Conservation (phyloP, 2,888 invertebrate genomes). For the Orthosia incerta region DNA sequence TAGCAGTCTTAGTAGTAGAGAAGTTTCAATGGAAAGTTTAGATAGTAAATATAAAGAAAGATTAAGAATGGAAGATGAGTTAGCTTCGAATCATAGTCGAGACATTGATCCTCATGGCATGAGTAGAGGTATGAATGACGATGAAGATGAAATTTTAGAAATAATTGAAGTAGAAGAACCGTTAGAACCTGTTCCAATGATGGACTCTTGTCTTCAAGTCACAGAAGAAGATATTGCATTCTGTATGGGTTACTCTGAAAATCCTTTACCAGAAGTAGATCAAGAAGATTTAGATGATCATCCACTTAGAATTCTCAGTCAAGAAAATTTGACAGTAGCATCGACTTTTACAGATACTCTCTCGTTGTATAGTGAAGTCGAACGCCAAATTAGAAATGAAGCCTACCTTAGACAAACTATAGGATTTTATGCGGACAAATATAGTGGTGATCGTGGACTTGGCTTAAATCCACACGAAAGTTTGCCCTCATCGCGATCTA, state of each 20-base stretch:
- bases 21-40: slow-evolving; percentile 96
- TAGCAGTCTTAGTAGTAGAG: slow-evolving; percentile 93
- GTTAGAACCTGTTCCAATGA: slow-evolving; percentile 95
- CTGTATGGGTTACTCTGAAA: slow-evolving; percentile 94
- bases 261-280: slow-evolving; percentile 93
- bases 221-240: slow-evolving; percentile 98
- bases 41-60: slow-evolving; percentile 94
- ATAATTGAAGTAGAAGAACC: slow-evolving; percentile 95
- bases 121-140: slow-evolving; percentile 82
- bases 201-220: slow-evolving; percentile 96
- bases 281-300: slow-evolving; percentile 94
- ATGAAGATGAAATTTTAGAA: slow-evolving; percentile 94
- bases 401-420: slow-evolving; percentile 91
- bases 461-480: slow-evolving; percentile 88
- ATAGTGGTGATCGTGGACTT: slow-evolving; percentile 78
- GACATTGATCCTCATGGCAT: slow-evolving; percentile 89
- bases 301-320: slow-evolving; percentile 96
- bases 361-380: slow-evolving; percentile 92
- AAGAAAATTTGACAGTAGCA: slow-evolving; percentile 97
- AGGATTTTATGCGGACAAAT: slow-evolving; percentile 90
- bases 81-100: slow-evolving; percentile 90
- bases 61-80: slow-evolving; percentile 91
- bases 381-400: slow-evolving; percentile 92
- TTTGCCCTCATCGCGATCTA: slow-evolving; percentile 86
- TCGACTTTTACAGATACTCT: slow-evolving; percentile 96